Conservation (phyloP, 2,797 vertebrate species). For the Sebastolobus alascanus region DNA sequence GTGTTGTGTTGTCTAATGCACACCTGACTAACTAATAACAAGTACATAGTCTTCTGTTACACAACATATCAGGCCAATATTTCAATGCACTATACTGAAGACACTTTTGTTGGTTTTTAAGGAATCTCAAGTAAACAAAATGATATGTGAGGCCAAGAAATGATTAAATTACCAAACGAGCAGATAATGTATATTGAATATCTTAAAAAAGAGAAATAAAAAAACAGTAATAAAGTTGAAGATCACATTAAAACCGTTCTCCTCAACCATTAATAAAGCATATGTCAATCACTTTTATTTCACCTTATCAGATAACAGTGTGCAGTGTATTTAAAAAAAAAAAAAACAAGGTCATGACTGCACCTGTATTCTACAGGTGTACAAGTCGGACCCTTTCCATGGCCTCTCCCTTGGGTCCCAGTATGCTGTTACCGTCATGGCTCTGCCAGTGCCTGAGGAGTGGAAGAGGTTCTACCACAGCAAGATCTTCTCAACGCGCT, state of each 20-base stretch:
- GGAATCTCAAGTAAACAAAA: neutral
- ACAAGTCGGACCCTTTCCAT: conserved; percentile 83
- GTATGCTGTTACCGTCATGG: conserved; percentile 84
- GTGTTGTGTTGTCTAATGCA: no score
- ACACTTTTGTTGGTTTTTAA: neutral
- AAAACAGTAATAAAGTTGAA: no score
- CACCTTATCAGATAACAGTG: neutral
- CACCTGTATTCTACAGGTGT: conserved; percentile 72
- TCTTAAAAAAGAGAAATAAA: neutral
- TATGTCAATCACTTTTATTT: neutral
- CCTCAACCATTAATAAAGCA: neutral
- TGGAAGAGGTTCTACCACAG: conserved; percentile 81
- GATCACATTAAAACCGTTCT: neutral
- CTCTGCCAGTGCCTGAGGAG: conserved; percentile 83
- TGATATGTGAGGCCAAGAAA: neutral
- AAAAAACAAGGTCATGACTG: neutral
- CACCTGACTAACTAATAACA: no score
- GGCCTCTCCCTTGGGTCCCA: conserved; percentile 76
- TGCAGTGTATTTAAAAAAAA: neutral
- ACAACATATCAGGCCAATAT: neutral
- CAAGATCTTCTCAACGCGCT: conserved; percentile 79
- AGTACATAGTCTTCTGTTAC: neutral
- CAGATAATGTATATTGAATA: no score
- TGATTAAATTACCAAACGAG: neutral
- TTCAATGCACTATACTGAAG: neutral